phyloP scores from a whole-genome alignment of 1,140 invertebrate genomes.

The Bombus waltoni region DNA sequence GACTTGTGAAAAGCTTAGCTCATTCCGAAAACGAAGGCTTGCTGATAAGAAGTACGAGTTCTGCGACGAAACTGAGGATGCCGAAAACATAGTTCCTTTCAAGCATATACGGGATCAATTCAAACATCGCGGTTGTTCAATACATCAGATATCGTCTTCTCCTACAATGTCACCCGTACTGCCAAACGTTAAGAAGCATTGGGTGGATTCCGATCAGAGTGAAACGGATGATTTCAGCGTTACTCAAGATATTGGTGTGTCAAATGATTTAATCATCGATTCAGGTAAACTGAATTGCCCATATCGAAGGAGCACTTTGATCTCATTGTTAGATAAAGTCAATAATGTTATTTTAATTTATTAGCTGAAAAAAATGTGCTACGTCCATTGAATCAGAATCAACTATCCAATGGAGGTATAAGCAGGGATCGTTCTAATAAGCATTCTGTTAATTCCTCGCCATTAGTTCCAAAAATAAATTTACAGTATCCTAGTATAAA shows the following conservation, averaged over 20 bases:
- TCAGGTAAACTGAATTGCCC: constrained; percentile 65
- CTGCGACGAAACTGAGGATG: constrained; percentile 89
- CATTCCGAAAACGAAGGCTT: constrained; percentile 90
- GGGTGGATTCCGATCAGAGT: constrained; percentile 80
- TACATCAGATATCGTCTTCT: constrained; percentile 75
- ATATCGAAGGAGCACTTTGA: neutral
- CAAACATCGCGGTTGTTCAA: constrained; percentile 74
- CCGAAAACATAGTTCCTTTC: constrained; percentile 92
- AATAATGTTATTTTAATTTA: neutral
- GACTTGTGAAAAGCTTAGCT: constrained; percentile 91
- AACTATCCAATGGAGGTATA: constrained; percentile 75
- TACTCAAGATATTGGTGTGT: constrained; percentile 68
- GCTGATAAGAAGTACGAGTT: constrained; percentile 97
- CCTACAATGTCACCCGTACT: constrained; percentile 75
- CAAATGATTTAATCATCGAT: constrained; percentile 68
- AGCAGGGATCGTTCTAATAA: constrained; percentile 75
- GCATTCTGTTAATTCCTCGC: constrained; percentile 72
- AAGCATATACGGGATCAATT: constrained; percentile 82
- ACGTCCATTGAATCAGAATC: constrained; percentile 80
- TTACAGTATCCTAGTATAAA: constrained; percentile 81
- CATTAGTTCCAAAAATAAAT: constrained; percentile 76
- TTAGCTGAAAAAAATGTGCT: constrained; percentile 79
- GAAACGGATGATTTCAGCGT: constrained; percentile 76
- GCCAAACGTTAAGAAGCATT: constrained; percentile 73
- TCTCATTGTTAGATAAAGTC: neutral